phyloP scores from a whole-genome alignment of 2,888 invertebrate species.

The Campopleginae sp. region DNA sequence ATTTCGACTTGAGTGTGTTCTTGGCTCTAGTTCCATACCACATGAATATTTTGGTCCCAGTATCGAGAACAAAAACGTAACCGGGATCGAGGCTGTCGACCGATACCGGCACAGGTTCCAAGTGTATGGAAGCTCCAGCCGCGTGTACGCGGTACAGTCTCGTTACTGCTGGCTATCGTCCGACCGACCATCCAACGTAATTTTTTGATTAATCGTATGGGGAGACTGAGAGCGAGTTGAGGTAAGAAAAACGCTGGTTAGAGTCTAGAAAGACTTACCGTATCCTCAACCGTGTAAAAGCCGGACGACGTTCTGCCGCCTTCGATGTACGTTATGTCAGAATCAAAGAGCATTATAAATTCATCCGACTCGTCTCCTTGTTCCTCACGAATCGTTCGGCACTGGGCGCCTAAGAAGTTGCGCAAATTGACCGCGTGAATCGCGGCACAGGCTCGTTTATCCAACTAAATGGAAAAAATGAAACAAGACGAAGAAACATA shows the following conservation, averaged over 20 bases:
- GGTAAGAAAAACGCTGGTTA: neutral
- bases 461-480: slow-evolving; percentile 86
- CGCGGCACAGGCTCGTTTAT: slow-evolving; percentile 97
- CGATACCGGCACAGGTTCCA: slow-evolving; percentile 93
- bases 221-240: neutral
- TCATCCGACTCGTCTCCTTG: slow-evolving; percentile 98
- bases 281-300: slow-evolving; percentile 98
- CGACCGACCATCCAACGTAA: neutral
- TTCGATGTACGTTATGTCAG: slow-evolving; percentile 96
- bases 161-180: slow-evolving; percentile 90
- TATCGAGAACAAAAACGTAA: slow-evolving; percentile 96
- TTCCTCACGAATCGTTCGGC: slow-evolving; percentile 98
- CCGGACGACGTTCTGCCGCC: slow-evolving; percentile 99
- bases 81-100: slow-evolving; percentile 93
- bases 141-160: slow-evolving; percentile 95
- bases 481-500: slow-evolving; percentile 29
- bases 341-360: slow-evolving; percentile 95
- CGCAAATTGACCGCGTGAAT: slow-evolving; percentile 99
- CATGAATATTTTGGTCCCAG: slow-evolving; percentile 93
- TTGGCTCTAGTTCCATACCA: slow-evolving; percentile 96
- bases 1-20: slow-evolving; percentile 95
- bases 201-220: neutral
- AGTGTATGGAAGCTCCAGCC: slow-evolving; percentile 93
- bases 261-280: slow-evolving; percentile 85
- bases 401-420: slow-evolving; percentile 97